Base-by-base conservation (phyloP, 2,797 vertebrate genomes). In the Pampus argenteus region DNA sequence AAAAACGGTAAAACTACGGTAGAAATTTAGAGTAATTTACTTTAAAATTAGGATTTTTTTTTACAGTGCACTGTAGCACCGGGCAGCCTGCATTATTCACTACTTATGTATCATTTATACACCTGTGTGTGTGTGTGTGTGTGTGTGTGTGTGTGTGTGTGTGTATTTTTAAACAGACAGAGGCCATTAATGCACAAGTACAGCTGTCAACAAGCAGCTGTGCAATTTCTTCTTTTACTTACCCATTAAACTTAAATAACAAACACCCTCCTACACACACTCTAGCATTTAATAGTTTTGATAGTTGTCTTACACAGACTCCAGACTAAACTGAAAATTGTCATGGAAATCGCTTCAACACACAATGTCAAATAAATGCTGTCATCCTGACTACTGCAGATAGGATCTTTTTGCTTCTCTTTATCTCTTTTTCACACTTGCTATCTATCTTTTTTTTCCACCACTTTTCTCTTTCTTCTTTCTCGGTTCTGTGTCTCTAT, bases 21-120 rank as follows among this genome's bases (percentile, higher is more conserved):
- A n/a, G n/a, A n/a, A n/a, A n/a, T n/a, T n/a, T n/a, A n/a, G n/a
- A n/a, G n/a, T n/a, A n/a, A n/a, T n/a, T n/a, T n/a, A n/a, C n/a
- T n/a, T n/a, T n/a, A n/a, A n/a, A n/a, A n/a, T n/a, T n/a, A n/a
- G n/a, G n/a, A n/a, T n/a, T n/a, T n/a, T n/a, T n/a, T n/a, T n/a
- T n/a, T n/a, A n/a, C n/a, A n/a, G n/a, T n/a, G n/a, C n/a, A 58
- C 59, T 61, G 61, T 79, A 66, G 71, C 66, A 74, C 69, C 76
- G 88, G 74, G 76, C 73, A 71, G 64, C 63, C 79, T 90, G 74
- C 82, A 92, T 91, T 89, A 91, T 89, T 91, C 73, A 91, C 77
- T 28, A 25, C 82, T 83, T 79, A 88, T 90, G 63, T 85, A 90
- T 92, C 87, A 88, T 91, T 91, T 73, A 90, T 91, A 63, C 58